Evolutionary conservation across 2,113 vertebrate genomes (phyloP), one percentile per base, ranked within the genome.

Genomic region (Otocyon megalotis): DNA sequence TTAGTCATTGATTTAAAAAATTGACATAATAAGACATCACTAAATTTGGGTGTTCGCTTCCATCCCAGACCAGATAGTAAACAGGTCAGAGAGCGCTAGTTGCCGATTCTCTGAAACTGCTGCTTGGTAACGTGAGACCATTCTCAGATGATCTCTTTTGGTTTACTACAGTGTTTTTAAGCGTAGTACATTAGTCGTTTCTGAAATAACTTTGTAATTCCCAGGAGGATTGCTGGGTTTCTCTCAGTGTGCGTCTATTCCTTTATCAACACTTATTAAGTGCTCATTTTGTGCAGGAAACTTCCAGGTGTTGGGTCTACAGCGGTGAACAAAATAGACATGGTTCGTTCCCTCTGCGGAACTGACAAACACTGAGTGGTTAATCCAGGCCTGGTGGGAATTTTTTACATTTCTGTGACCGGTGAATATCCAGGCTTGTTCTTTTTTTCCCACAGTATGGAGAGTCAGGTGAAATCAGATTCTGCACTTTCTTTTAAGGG

Each of bases 141-240:
- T 86, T 88, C 35, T 89, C 54, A 43, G 53, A 8, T 37, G 85
- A 92, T 88, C 37, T 71, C 48, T 88, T 82, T 93, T 92, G 93
- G 15, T 32, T 85, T 84, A 48, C 28, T 24, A 69, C 28, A 32
- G 28, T 87, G 32, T 62, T 79, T 93, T 95, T 58, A 76, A 67
- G 11, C 48, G 11, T 87, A 20, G 79, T 53, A 76, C 67, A 35
- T 88, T 1, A 26, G 72, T 76, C 80, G 53, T 95, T 67, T 95
- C 20, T 80, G 62, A 72, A 94, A 14, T 77, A 88, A 94, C 22
- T 80, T 72, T 1, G 4, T 79, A 53, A 60, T 67, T 79, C 37
- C 82, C 83, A 91, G 94, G 54, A 91, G 79, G 15, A 20, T 88
- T 84, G 60, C 17, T 93, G 56, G 2, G 15, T 63, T 90, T 83